Base-by-base conservation (phyloP, 2,888 invertebrate genomes). In the Agrochola circellaris region DNA sequence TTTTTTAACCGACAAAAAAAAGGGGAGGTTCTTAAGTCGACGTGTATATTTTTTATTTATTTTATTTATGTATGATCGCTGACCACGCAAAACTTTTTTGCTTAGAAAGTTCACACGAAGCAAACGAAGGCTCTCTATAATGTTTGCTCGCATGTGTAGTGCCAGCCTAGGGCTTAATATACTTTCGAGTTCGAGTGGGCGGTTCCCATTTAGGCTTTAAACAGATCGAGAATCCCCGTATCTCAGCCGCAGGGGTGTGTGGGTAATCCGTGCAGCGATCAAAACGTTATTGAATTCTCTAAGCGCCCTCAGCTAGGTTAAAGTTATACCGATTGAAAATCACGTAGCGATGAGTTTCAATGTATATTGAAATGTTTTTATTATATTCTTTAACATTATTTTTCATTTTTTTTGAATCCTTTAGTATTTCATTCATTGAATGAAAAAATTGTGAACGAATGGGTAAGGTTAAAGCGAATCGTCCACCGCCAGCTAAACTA, bases 251-350 rank as follows among this genome's bases (percentile, higher is more conserved):
- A 75, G 84, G 90, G 90, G 78, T 82, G 81, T 73, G 85, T 84
- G 79, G 84, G 89, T 87, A 90, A 92, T 93, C 90, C 89, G 83
- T 78, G 82, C 81, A 86, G 84, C 90, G 90, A 93, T 92, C 92
- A 91, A 84, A 92, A 87, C 81, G 83, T 91, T 92, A 93, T 93
- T 93, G 92, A 93, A 92, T 92, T 89, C 88, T 81, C 85, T 86
- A 88, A 85, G 80, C 82, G 91, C 92, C 91, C 79, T 77, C 73
- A 87, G 93, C 88, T 85, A 86, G 90, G 92, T 92, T 90, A 90
- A 86, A 92, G 91, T 91, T 90, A 90, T 90, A 91, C 75, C 79
- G 79, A 89, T 88, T 88, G 87, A 82, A 84, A 85, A 87, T 85
- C 83, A 83, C 74, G 62, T 80, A 48, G 73, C 67, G 66, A 77